Percentiles rank a stretch among this genome's conserved stretches.
Conservation (phyloP, 2,113 vertebrate species). For the Macrotus californicus region DNA sequence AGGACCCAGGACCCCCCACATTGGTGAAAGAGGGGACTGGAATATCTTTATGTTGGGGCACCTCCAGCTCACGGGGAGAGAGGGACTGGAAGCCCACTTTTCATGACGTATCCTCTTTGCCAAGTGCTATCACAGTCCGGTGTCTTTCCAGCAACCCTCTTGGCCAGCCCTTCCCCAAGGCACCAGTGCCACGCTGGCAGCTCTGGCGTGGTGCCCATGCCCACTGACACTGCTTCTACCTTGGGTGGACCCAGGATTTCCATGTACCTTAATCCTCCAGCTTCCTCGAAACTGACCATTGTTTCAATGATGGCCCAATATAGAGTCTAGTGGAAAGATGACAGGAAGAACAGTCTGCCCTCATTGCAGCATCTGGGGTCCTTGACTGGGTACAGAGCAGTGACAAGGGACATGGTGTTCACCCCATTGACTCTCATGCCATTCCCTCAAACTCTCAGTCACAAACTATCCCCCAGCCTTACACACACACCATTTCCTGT, state of each 20-base stretch:
- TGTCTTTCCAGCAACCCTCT: conserved; percentile 2
- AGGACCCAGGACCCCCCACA: background rate
- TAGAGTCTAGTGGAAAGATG: background rate
- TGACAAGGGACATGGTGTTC: background rate
- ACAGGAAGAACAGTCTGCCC: background rate
- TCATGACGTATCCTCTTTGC: background rate
- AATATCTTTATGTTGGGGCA: background rate
- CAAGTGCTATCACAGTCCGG: background rate
- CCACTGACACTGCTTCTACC: conserved; percentile 27
- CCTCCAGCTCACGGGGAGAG: background rate
- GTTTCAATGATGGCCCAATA: background rate
- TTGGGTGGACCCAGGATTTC: background rate
- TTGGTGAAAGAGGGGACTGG: background rate
- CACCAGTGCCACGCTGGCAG: conserved; percentile 65
- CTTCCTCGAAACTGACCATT: conserved; percentile 4
- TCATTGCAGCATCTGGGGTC: background rate
- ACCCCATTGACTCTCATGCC: background rate
- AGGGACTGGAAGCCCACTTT: background rate
- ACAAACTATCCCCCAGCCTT: background rate
- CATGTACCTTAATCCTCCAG: background rate
- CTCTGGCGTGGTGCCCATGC: conserved; percentile 6
- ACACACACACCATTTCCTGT: background rate
- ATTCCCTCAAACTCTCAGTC: conserved; percentile 21
- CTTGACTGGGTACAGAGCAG: background rate
- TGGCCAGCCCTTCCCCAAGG: background rate